A percentile compares a stretch with the other conserved stretches of the same genome.
phyloP scores from a whole-genome alignment of 2,797 vertebrate genomes.

The Lateolabrax maculatus region DNA sequence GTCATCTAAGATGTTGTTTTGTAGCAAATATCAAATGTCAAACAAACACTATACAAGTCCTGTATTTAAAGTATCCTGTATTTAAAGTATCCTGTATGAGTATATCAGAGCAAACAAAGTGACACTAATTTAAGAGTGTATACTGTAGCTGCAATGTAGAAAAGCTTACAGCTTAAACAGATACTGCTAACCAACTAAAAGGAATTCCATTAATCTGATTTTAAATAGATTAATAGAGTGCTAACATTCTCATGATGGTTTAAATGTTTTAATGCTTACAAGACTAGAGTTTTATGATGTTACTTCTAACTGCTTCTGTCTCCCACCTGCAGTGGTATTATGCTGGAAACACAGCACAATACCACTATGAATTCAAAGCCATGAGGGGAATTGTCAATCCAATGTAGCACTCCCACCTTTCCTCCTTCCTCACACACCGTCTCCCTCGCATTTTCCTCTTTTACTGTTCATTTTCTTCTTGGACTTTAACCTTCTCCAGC shows the following conservation, averaged over 20 bases:
- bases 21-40: not conserved
- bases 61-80: no score
- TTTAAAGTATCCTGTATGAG: not conserved
- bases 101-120: not conserved
- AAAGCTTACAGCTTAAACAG: not conserved
- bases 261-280: no score
- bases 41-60: not conserved
- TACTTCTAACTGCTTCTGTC: not conserved
- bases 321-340: no score
- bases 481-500: conserved; percentile 17
- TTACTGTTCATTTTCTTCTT: not conserved
- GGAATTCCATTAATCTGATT: not conserved
- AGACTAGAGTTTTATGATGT: not conserved
- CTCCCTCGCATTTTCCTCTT: not conserved
- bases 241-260: not conserved
- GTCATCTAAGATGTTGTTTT: not conserved
- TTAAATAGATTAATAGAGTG: not conserved
- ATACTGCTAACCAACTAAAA: not conserved
- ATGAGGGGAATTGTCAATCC: not conserved
- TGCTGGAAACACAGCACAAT: not conserved
- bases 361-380: not conserved
- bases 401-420: not conserved
- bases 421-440: not conserved
- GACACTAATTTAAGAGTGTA: not conserved
- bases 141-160: not conserved